Base-by-base conservation (phyloP, 2,888 invertebrate genomes). In the Pheosia gnoma region DNA sequence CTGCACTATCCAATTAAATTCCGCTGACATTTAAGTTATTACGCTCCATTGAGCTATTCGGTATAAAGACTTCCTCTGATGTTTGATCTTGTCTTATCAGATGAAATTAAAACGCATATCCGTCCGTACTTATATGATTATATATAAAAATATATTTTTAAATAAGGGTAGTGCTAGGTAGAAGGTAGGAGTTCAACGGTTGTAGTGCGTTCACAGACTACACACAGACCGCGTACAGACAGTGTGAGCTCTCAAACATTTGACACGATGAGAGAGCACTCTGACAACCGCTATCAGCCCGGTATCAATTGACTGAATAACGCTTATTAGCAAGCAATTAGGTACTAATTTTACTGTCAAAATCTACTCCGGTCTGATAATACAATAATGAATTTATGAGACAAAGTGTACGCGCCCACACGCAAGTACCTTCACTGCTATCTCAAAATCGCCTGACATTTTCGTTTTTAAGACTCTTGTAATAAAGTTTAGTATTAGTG, bases 401-500 rank as follows among this genome's bases (percentile, higher is more conserved):
- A 45, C 45, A 54, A 51, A 52, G 45, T 37, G 45, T 58, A 63
- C 52, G 59, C 53, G 47, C 58, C 43, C 43, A 59, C 60, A 10
- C 25, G 6, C 3, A 59, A 55, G 13, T 25, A 25, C 25, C 37
- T 38, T 37, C 8, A 10, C 4, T 51, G 25, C 25, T 3, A 43
- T 0, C 13, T 51, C 13, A 51, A 51, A 41, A 25, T 53, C 37
- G n/a, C 13, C 65, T 36, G 25, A 13, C 9, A 67, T 56, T 54
- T 9, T 59, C 10, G 3, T 5, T n/a, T 41, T 58, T 65, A 61
- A 0, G 0, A 0, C 2, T 37, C 38, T 4, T 0, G 1, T 0
- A 0, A 9, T 57, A 73, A 36, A 10, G 53, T 57, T n/a, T 10
- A 59, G 25, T 25, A 58, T 58, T 72, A 10, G 36, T 38, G 8